Evolutionary conservation across 2,797 vertebrate genomes (phyloP).

Genomic region (Lacerta bilineata): DNA sequence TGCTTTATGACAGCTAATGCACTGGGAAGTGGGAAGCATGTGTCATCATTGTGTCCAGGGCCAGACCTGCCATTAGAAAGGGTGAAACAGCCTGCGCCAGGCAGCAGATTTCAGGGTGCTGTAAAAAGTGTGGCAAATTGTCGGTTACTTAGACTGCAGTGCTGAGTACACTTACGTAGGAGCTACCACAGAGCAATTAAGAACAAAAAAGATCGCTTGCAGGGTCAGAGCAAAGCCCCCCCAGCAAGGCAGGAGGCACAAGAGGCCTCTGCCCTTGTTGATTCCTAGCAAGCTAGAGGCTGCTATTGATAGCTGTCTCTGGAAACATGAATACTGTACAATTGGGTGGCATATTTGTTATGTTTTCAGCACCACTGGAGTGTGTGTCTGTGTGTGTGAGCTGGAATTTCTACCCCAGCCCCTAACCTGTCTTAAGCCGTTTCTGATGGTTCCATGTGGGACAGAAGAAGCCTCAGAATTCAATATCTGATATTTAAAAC

Average conservation of each 20-base stretch:
- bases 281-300: background rate
- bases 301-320: background rate
- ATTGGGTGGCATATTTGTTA: background rate
- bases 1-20: constrained; percentile 16
- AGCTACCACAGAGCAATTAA: background rate
- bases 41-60: background rate
- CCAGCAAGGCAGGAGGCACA: background rate
- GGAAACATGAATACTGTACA: background rate
- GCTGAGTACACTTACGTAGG: background rate
- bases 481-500: background rate
- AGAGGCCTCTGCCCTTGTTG: background rate
- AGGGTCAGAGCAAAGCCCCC: too few species aligned
- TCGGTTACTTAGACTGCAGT: background rate
- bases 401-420: background rate
- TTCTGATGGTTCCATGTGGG: background rate
- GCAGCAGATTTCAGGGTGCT: background rate
- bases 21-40: background rate
- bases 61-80: background rate
- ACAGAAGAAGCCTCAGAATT: background rate
- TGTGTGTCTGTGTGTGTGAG: background rate
- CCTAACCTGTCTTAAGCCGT: background rate
- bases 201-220: background rate
- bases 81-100: background rate
- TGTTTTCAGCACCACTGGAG: background rate
- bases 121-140: background rate